Percentiles rank a stretch among this genome's conserved stretches.
These are phyloP conservation scores for Slavum lentiscoides DNA, from an alignment of 2,888 invertebrate genomes.

Conservation along the genomic window DNA sequence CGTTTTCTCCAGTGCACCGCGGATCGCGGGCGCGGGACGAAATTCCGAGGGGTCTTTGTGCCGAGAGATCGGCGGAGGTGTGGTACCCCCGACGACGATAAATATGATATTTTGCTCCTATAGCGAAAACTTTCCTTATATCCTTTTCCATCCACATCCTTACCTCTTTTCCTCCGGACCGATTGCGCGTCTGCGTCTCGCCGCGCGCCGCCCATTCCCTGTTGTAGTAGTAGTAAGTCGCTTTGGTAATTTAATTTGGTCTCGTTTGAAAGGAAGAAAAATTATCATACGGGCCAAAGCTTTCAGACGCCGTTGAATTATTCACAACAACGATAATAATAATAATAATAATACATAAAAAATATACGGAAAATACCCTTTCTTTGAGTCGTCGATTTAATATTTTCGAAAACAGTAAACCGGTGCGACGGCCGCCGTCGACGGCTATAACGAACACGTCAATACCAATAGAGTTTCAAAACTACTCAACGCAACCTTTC, in stretches of 20 bases:
- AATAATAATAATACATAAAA: slow-evolving; percentile 2
- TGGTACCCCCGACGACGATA: slow-evolving; percentile 7
- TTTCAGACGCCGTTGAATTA: slow-evolving; percentile 20
- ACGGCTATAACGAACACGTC: slow-evolving; percentile 20
- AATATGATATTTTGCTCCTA: slow-evolving; percentile 34
- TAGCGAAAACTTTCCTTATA: slow-evolving; percentile 27
- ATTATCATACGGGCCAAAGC: slow-evolving; percentile 29
- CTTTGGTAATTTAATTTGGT: slow-evolving; percentile 45
- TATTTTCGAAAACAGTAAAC: slow-evolving; percentile 19
- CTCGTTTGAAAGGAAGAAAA: slow-evolving; percentile 45
- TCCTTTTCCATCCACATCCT: neutral
- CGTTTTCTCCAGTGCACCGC: neutral
- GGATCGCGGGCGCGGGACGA: neutral
- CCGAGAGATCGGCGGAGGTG: neutral
- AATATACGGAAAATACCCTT: slow-evolving; percentile 11
- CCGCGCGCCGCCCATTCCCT: neutral
- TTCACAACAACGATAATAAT: slow-evolving; percentile 3
- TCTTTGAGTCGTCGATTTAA: slow-evolving; percentile 15
- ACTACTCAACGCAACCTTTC: neutral
- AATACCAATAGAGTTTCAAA: slow-evolving; percentile 10
- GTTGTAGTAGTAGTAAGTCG: slow-evolving; percentile 5
- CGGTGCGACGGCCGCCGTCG: neutral
- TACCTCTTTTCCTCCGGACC: neutral
- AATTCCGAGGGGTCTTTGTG: slow-evolving; percentile 1
- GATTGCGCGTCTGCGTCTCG: neutral